Conservation (phyloP, 2,113 vertebrate species). For the Strix uralensis region DNA sequence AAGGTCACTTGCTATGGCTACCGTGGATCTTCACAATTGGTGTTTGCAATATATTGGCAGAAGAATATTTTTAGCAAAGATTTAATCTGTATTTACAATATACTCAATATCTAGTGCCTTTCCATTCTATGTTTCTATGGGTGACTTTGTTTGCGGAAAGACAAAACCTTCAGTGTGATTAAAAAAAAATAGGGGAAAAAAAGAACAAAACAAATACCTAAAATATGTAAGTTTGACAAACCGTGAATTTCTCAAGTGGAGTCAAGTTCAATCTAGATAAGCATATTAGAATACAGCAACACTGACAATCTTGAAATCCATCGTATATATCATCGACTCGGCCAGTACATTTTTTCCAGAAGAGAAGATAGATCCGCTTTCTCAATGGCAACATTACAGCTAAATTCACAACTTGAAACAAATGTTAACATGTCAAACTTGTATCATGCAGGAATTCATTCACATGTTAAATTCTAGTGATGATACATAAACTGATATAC, state of each 20-base stretch:
- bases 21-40: not conserved
- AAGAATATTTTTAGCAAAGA: not conserved
- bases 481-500: too few species aligned
- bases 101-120: not conserved
- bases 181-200: not conserved
- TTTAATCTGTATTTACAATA: not conserved
- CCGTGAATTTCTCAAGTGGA: not conserved
- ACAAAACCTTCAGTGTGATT: not conserved
- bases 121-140: not conserved
- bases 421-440: not conserved
- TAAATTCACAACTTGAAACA: not conserved
- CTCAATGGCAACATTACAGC: not conserved
- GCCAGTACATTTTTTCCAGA: not conserved
- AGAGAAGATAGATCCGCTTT: not conserved
- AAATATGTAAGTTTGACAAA: not conserved
- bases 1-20: not conserved
- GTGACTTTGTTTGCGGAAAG: not conserved
- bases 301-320: not conserved
- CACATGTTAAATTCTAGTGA: not conserved
- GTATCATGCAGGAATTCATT: not conserved
- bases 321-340: accelerated
- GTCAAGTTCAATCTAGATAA: not conserved
- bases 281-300: not conserved
- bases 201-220: not conserved
- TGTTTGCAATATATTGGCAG: not conserved